Evolutionary conservation across 1,140 invertebrate genomes (phyloP).

Genomic region (Cherax quadricarinatus): DNA sequence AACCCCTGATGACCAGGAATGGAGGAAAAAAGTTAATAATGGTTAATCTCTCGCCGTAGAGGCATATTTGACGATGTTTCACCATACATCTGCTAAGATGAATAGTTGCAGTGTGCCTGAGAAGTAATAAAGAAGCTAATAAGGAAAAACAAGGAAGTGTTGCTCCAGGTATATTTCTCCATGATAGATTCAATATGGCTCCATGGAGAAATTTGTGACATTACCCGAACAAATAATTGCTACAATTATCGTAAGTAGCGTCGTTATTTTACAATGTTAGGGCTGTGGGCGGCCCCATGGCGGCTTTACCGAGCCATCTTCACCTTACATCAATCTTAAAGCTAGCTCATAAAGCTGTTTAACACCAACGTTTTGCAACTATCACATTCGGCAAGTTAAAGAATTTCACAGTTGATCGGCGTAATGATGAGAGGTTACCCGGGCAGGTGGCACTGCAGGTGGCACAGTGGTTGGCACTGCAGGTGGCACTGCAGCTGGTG

Average conservation of each 20-base stretch:
- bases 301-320: neutral
- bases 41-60: neutral
- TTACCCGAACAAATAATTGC: constrained; percentile 48
- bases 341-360: neutral
- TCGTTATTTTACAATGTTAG: neutral
- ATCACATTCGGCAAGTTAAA: neutral
- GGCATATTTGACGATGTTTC: neutral
- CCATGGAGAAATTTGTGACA: constrained; percentile 45
- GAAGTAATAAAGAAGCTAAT: neutral
- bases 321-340: neutral
- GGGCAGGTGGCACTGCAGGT: too few species aligned
- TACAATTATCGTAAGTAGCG: constrained; percentile 21
- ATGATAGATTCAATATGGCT: constrained; percentile 52
- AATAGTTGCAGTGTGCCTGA: neutral
- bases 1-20: neutral
- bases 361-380: too few species aligned
- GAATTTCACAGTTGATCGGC: neutral
- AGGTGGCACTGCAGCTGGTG: too few species aligned
- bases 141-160: neutral
- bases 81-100: neutral
- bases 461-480: too few species aligned
- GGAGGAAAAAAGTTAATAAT: neutral
- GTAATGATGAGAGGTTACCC: neutral
- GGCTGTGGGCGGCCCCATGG: neutral
- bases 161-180: neutral